Evolutionary conservation across 2,797 vertebrate genomes (phyloP).

Genomic region (Gymnoscopelus braueri): DNA sequence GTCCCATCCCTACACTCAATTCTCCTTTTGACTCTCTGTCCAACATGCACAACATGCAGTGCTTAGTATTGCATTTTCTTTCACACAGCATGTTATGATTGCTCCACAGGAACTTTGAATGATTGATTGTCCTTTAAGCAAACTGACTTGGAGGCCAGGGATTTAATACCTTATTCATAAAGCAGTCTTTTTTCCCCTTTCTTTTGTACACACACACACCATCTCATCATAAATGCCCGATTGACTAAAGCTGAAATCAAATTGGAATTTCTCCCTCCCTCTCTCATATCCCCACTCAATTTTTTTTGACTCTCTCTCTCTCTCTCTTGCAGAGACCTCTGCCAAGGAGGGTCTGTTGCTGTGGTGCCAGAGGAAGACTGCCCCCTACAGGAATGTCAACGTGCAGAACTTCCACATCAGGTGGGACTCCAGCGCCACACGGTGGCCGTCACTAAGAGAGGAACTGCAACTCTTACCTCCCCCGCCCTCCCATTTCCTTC

Average conservation of each 20-base stretch:
- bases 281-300: background rate
- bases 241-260: too few species aligned
- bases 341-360: constrained; percentile 90
- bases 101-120: too few species aligned
- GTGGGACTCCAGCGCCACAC: constrained; percentile 60
- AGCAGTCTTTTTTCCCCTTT: too few species aligned
- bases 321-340: constrained; percentile 82
- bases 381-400: constrained; percentile 92
- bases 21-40: background rate
- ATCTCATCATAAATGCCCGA: too few species aligned
- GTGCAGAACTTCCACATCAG: constrained; percentile 95
- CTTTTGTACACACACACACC: too few species aligned
- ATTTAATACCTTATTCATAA: too few species aligned
- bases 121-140: too few species aligned
- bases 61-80: too few species aligned
- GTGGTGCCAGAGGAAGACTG: constrained; percentile 93
- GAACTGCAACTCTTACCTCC: background rate
- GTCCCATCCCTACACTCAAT: too few species aligned
- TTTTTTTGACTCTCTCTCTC: constrained; percentile 33
- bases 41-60: background rate
- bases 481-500: background rate
- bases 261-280: background rate
- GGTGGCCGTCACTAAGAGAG: background rate
- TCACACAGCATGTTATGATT: too few species aligned
- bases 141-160: too few species aligned